These are phyloP conservation scores for Tromatobia lineatoria DNA, from an alignment of 2,888 invertebrate genomes.

Conservation along the genomic window DNA sequence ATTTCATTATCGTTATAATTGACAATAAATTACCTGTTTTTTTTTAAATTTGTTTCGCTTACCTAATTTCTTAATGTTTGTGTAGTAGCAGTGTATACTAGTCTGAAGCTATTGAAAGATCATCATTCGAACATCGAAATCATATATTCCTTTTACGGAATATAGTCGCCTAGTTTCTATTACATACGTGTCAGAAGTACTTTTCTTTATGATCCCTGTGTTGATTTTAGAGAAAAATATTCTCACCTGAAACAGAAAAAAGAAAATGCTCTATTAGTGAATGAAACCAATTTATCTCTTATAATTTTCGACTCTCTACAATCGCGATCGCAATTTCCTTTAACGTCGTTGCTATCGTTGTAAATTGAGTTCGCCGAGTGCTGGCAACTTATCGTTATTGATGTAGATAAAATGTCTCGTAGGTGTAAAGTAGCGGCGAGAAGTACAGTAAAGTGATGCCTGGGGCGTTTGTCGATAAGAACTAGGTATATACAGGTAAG, in stretches of 20 bases:
- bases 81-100: too few species aligned
- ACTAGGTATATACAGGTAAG: conserved; percentile 20
- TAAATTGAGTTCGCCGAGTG: conserved; percentile 38
- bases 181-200: conserved; percentile 19
- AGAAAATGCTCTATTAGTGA: conserved; percentile 35
- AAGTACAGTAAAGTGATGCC: conserved; percentile 67
- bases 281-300: conserved; percentile 25
- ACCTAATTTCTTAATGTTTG: too few species aligned
- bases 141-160: too few species aligned
- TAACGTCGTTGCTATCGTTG: conserved; percentile 47
- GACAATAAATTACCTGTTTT: too few species aligned
- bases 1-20: too few species aligned
- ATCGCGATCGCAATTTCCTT: conserved; percentile 34
- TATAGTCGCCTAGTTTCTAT: background rate
- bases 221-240: conserved; percentile 6
- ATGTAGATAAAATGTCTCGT: conserved; percentile 69
- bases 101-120: too few species aligned
- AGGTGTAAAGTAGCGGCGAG: conserved; percentile 71
- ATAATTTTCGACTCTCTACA: conserved; percentile 13
- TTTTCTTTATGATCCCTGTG: background rate
- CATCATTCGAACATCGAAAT: too few species aligned
- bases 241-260: conserved; percentile 66
- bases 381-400: conserved; percentile 51
- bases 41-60: too few species aligned
- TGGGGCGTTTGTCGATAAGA: conserved; percentile 64